Percentiles rank a stretch among this genome's conserved stretches.
These are phyloP conservation scores for Thermophis baileyi DNA, from an alignment of 2,113 vertebrate genomes.

Conservation along the genomic window DNA sequence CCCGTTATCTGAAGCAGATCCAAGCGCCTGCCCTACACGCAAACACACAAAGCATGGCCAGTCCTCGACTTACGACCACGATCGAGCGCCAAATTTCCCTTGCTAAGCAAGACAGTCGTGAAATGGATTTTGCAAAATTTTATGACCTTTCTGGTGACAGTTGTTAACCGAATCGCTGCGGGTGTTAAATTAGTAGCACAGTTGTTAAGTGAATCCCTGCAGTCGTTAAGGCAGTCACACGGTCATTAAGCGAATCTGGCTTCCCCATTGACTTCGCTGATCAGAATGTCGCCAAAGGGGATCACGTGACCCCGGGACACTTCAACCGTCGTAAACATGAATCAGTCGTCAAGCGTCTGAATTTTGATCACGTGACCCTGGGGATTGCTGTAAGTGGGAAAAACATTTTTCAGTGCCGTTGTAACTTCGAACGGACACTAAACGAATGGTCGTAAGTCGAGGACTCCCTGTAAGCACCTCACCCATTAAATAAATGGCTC, in stretches of 20 bases:
- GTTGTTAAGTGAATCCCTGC: neutral
- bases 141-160: neutral
- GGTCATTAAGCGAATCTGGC: neutral
- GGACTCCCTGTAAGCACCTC: neutral
- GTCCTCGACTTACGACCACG: neutral
- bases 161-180: neutral
- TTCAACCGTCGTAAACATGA: neutral
- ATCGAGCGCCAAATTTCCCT: neutral
- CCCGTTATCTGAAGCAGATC: neutral
- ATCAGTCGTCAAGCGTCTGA: neutral
- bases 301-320: neutral
- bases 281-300: no score
- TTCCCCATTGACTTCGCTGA: no score
- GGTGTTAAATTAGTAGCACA: neutral
- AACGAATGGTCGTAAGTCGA: neutral
- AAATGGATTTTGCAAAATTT: neutral
- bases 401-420: neutral
- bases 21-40: no score
- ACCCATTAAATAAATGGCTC: neutral
- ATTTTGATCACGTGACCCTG: neutral
- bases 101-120: neutral
- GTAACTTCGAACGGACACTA: neutral
- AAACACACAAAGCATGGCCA: rapidly evolving
- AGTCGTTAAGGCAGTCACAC: neutral
- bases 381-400: neutral